Base-by-base conservation (phyloP, 1,140 invertebrate species). In the Leptonema lineaticorne region DNA sequence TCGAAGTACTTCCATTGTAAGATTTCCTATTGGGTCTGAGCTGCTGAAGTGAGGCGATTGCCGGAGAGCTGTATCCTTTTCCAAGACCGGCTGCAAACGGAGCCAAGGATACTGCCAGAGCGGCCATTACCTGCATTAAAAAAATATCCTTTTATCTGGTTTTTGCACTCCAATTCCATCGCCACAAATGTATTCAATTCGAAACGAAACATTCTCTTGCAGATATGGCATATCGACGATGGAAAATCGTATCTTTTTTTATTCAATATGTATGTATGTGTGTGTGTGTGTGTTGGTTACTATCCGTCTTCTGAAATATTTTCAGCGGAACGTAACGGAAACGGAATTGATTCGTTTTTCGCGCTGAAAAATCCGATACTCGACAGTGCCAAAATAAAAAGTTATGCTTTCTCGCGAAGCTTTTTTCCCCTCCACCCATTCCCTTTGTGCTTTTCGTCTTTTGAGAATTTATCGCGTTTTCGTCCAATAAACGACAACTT, bases 31-130 rank as follows among this genome's bases (percentile, higher is more conserved):
- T n/a, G 3, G 75, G 75, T 16, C 85, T 81, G 66, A 75, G 83
- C 72, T 89, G 85, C 72, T 92, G 87, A 37, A 94, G 85, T 0
- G 91, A 93, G 1, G 90, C 91, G 37, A 93, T 86, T 7, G 92
- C 91, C 18, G 92, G 92, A 2, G 90, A 92, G 69, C 90, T 92
- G 82, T 94, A 94, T 2, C 92, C 92, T 77, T 93, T 93, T 4
- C 91, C 90, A 29, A 94, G 81, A 0, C 92, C 92, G 8, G 90
- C 90, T 3, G 92, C 90, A 70, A 94, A 86, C 2, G 91, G 91
- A 24, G 91, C 92, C 74, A 94, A 83, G 2, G 91, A 92, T 9
- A 94, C 87, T 18, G 91, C 91, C 60, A 93, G 78, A 2, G 91
- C 90, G 70, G 91, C 91, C 73, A 93, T 78, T 6, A 93, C 87